These are phyloP conservation scores for Anticlea derivata DNA, from an alignment of 2,888 invertebrate genomes.

Conservation along the genomic window DNA sequence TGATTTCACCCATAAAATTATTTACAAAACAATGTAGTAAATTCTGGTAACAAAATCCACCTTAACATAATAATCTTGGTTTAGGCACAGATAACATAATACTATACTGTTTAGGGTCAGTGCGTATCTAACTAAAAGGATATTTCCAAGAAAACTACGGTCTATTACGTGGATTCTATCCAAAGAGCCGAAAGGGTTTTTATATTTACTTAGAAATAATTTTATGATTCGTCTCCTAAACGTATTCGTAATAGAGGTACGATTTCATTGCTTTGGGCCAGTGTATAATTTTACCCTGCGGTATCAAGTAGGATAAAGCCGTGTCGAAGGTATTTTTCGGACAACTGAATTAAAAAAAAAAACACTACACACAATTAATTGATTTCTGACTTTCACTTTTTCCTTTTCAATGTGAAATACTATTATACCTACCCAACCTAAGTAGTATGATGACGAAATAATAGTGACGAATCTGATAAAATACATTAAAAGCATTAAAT, in stretches of 20 bases:
- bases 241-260: constrained; percentile 10
- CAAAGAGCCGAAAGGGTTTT: background rate
- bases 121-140: constrained; percentile 4
- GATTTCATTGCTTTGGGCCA: constrained; percentile 8
- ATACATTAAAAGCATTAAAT: too few relatives aligned
- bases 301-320: constrained; percentile 1
- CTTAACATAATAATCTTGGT: background rate
- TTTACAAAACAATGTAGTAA: background rate
- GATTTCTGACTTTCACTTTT: too few relatives aligned
- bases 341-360: too few relatives aligned
- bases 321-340: background rate
- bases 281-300: constrained; percentile 6
- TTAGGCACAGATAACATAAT: too few relatives aligned
- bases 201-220: constrained; percentile 10
- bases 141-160: constrained; percentile 3
- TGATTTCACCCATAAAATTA: background rate
- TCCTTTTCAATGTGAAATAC: too few relatives aligned
- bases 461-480: too few relatives aligned
- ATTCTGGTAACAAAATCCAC: background rate
- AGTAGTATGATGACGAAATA: too few relatives aligned
- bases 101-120: too few relatives aligned
- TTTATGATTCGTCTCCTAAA: constrained; percentile 1
- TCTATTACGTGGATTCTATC: background rate
- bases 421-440: too few relatives aligned
- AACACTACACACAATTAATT: too few relatives aligned